Base-by-base conservation (phyloP, 2,888 invertebrate genomes). In the Parascotia fuliginaria region DNA sequence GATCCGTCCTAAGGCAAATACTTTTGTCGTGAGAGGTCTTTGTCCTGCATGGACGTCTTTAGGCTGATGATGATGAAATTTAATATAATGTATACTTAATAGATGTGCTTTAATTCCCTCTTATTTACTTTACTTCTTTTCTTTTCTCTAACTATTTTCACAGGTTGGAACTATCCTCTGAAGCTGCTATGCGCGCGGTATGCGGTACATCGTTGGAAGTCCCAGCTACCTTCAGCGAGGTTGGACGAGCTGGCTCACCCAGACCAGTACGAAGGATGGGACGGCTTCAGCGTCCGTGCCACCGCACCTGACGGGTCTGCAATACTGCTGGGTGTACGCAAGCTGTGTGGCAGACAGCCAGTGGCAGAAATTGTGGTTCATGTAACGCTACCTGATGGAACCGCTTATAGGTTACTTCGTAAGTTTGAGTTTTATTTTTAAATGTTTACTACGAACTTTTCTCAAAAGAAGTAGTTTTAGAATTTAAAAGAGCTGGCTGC, bases 301-400 rank as follows among this genome's bases (percentile, higher is more conserved):
- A 77, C 89, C 0, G 93, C 94, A 38, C 85, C 93, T 5, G 90
- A 94, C 11, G 95, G 94, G 0, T 92, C 93, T 38, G 85, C 89
- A 0, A 14, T 96, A 0, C 77, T 93, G 5, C 60, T 95, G 9
- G 89, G 89, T 47, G 81, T 95, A 37, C 90, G 92, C 6, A 91
- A 94, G 54, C 77, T 92, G 34, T 80, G 71, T 37, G 77, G 72
- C 0, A 81, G 85, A 19, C 89, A 90, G 46, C 79, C 93, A 14
- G 65, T 91, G 82, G 77, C 82, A 64, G 95, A 95, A 81, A 79
- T 94, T 0, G 90, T 90, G 55, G 71, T 96, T 0, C 83, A 92
- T 46, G 75, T 95, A 11, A 83, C 82, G 50, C 60, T 92, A 42
- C 51, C 77, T 7, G 87, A 91, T 73, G 90, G 89, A 6, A 81